Evolutionary conservation across 1,140 invertebrate genomes (phyloP).

Genomic region (Drosophila tristis): DNA sequence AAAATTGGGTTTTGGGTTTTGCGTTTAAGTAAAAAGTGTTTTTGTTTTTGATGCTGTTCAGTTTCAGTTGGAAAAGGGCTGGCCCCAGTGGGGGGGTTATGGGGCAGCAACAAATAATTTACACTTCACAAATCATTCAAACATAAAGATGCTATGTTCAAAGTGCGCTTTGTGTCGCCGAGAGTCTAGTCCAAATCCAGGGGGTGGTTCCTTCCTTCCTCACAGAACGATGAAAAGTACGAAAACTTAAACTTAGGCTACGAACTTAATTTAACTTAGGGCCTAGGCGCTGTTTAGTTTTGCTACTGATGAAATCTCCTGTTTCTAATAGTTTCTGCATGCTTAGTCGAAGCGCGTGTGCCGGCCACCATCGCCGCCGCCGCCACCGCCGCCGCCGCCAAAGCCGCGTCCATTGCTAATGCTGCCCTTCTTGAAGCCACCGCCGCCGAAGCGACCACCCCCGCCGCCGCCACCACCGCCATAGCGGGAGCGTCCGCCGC

Average conservation of each 20-base stretch:
- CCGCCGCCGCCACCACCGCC: constrained; percentile 71
- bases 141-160: constrained; percentile 70
- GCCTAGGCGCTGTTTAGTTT: constrained; percentile 71
- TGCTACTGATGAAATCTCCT: constrained; percentile 76
- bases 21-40: constrained; percentile 66
- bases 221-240: constrained; percentile 47
- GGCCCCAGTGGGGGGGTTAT: constrained; percentile 1
- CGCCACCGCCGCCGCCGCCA: constrained; percentile 75
- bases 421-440: constrained; percentile 78
- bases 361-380: constrained; percentile 84
- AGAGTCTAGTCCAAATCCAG: constrained; percentile 31
- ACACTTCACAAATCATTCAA: constrained; percentile 52
- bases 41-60: constrained; percentile 14
- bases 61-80: constrained; percentile 27
- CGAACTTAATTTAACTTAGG: constrained; percentile 76
- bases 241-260: constrained; percentile 75
- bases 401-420: constrained; percentile 69
- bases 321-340: constrained; percentile 59
- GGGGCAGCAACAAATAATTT: constrained; percentile 69
- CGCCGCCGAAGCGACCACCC: constrained; percentile 75
- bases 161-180: constrained; percentile 31
- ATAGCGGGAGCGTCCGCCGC: constrained; percentile 84
- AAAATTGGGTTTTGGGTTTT: constrained; percentile 61
- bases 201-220: constrained; percentile 4
- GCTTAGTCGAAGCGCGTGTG: constrained; percentile 85